Percentiles rank a stretch among this genome's conserved stretches.
These are phyloP conservation scores for Physocephala rufipes DNA, from an alignment of 2,888 invertebrate species.

Conservation along the genomic window DNA sequence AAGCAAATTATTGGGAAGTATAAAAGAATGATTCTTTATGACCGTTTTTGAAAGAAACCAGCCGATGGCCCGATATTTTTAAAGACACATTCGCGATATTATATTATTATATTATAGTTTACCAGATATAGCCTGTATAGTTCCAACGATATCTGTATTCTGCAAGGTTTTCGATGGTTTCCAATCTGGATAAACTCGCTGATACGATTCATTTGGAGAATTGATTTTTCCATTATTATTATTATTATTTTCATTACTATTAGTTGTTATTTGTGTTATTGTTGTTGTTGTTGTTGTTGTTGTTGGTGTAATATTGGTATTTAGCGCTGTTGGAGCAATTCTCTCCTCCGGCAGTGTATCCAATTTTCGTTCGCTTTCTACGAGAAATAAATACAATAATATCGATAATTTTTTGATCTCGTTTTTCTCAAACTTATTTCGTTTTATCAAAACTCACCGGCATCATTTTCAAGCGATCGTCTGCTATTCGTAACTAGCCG, in stretches of 20 bases:
- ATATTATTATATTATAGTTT: conserved; percentile 42
- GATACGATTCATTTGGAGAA: conserved; percentile 67
- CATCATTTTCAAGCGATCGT: conserved; percentile 85
- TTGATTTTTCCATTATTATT: conserved; percentile 43
- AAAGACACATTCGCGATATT: too few relatives aligned
- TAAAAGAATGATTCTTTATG: too few relatives aligned
- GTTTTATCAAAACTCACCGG: conserved; percentile 68
- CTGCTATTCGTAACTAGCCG: conserved; percentile 75
- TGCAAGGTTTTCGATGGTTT: conserved; percentile 81
- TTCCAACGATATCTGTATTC: conserved; percentile 82
- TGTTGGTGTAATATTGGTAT: conserved; percentile 44
- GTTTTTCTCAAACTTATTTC: not conserved
- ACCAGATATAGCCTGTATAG: conserved; percentile 90
- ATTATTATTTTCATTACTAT: conserved; percentile 42
- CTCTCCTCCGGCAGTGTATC: conserved; percentile 81
- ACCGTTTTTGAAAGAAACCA: too few relatives aligned
- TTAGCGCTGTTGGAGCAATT: conserved; percentile 54
- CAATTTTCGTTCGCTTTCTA: conserved; percentile 83
- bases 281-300: conserved; percentile 63
- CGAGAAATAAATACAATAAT: conserved; percentile 30
- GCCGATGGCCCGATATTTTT: too few relatives aligned
- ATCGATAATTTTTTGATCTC: not conserved
- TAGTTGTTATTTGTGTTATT: conserved; percentile 44
- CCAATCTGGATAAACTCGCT: conserved; percentile 80
- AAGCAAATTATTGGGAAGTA: not conserved